Evolutionary conservation across 2,888 invertebrate genomes (phyloP).

Genomic region (Papilio protenor): DNA sequence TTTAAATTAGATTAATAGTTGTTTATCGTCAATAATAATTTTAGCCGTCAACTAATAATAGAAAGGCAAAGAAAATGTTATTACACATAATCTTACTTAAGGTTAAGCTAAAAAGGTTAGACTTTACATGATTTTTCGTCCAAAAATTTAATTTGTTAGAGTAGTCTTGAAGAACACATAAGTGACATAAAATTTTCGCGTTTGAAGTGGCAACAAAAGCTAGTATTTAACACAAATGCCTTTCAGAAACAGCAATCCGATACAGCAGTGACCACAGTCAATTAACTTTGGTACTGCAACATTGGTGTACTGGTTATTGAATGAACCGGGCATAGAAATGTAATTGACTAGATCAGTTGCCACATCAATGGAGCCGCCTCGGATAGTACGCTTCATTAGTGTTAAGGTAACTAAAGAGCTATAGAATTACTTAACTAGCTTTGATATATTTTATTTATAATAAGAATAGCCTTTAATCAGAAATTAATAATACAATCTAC

Average conservation of each 20-base stretch:
- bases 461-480: too few relatives aligned
- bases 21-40: constrained; percentile 33
- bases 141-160: neutral
- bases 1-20: constrained; percentile 28
- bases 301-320: constrained; percentile 1
- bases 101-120: neutral
- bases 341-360: constrained; percentile 20
- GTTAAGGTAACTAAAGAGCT: constrained; percentile 40
- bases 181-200: too few relatives aligned
- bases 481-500: too few relatives aligned
- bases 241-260: neutral
- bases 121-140: neutral
- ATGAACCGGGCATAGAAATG: constrained; percentile 19
- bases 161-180: too few relatives aligned
- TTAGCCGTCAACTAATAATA: neutral
- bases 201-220: neutral
- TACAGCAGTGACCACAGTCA: neutral
- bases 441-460: neutral
- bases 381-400: constrained; percentile 38
- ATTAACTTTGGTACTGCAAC: neutral
- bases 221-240: neutral
- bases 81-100: neutral
- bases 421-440: constrained; percentile 37
- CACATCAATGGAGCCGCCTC: constrained; percentile 38
- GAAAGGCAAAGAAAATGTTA: neutral